Evolutionary conservation across 2,888 invertebrate species (phyloP), one percentile per base, ranked within the genome.

Genomic region (Iphiclides podalirius): DNA sequence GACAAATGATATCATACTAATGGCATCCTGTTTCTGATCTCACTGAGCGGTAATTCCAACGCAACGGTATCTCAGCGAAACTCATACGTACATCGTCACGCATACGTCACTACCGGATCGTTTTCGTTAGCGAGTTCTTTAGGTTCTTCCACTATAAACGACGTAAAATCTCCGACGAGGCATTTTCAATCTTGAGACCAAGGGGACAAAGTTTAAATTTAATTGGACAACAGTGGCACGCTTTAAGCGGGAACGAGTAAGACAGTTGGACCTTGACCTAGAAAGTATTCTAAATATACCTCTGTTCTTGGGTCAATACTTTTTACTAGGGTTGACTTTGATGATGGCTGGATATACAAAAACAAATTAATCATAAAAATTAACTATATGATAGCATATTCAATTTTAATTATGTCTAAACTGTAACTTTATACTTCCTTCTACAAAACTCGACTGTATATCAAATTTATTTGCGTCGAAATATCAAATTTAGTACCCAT

Each of bases 221-320:
- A 1, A 38, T 20, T 6, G 3, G 20, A 20, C 20, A 20, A 20
- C 20, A 20, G 6, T 4, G 20, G 20, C 20, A 6, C 6, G 6
- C 20, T 20, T 20, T 4, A 4, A 20, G 6, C 20, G 3, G 3
- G 20, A 20, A 20, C 20, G 20, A 36, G 8, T 17, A 20, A 41
- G 41, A 39, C 8, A 47, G 34, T 14, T 31, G 12, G 15, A 47
- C 47, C 41, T 47, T 42, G 41, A 36, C 47, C 47, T 36, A 16
- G 47, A 37, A 37, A 47, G 12, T 8, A 11, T 41, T 41, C 47
- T 42, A 42, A 35, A 26, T 34, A 40, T 40, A 47, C 3, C 45
- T 13, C 11, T 17, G 20, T 31, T 38, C 37, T 26, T 36, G 15
- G 36, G n/a, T n/a, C n/a, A n/a, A n/a, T n/a, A n/a, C n/a, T n/a